Evolutionary conservation across 37 sponge, comb jelly and placozoan species (phyloP), one percentile per base, ranked within the genome.

Genomic region (Cladorhizidae sp.): DNA sequence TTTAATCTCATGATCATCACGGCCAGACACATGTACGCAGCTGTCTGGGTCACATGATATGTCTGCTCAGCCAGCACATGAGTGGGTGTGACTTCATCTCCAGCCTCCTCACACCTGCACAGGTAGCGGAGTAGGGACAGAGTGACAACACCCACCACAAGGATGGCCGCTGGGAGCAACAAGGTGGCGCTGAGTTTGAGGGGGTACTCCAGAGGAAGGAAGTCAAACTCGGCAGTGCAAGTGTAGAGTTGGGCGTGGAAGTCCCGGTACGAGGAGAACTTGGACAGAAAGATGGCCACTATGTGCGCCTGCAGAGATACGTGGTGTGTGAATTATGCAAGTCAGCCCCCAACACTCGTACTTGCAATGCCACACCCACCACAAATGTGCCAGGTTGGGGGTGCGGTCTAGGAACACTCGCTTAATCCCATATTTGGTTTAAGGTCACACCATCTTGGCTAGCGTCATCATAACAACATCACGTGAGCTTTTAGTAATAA

Each of bases 161-260:
- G 65, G 25, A 80, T 26, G 0, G 74, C 73, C 50, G 68, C 65
- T 1, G 93, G 95, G 17, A 94, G 61, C 7, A 94, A 86, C 40
- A 90, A 72, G 49, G 95, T 94, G 32, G 57, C 1, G 14, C 82
- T 35, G 38, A 82, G 49, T 36, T 69, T 68, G 22, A 77, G 50
- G 17, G 80, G 56, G 32, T 81, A 90, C 29, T 31, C 55, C 39
- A 80, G 49, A 18, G 88, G 73, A n/a, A 94, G 79, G 72, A 95
- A 95, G 85, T 92, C 95, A 86, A 97, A 97, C 76, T 95, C 95
- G 1, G 81, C 70, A 49, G 98, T 78, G 80, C 98, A 97, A 1
- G 83, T 80, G 73, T 97, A 97, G 64, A 97, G 88, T 69, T 88
- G 89, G 18, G 98, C 95, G 84, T 97, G 91, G 76, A 97, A 97